Percentiles rank a stretch among this genome's conserved stretches.
Evolutionary conservation across 2,797 vertebrate genomes (phyloP).

Genomic region (Pseudochirops cupreus): DNA sequence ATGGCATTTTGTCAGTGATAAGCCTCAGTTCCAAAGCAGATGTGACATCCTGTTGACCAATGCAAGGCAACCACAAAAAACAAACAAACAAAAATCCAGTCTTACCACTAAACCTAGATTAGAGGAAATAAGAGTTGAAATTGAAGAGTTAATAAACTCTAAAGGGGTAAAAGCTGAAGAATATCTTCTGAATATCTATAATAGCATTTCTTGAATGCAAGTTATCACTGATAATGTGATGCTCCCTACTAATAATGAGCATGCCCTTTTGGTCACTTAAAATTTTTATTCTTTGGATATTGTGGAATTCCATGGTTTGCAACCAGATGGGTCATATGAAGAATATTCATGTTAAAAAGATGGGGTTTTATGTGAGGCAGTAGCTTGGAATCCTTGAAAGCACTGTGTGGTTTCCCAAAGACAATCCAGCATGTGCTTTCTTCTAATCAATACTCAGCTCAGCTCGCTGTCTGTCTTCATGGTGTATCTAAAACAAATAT

Average conservation of each 20-base stretch:
- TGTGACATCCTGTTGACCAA: neutral
- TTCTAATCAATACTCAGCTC: neutral
- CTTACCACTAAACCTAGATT: neutral
- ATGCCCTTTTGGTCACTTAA: neutral
- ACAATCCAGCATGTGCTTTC: neutral
- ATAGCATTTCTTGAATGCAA: neutral
- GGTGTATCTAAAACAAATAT: neutral
- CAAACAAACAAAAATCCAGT: too few relatives aligned
- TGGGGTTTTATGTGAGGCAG: neutral
- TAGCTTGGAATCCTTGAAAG: neutral
- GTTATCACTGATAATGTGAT: neutral
- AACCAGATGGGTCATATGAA: neutral
- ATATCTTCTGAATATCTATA: neutral
- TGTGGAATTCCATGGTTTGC: neutral
- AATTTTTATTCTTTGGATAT: neutral
- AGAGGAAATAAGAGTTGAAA: neutral
- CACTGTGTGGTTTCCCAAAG: neutral
- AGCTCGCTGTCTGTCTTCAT: neutral
- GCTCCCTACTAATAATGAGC: neutral
- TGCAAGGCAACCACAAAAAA: neutral
- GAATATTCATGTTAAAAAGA: neutral
- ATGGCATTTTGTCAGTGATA: neutral
- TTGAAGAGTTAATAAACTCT: neutral
- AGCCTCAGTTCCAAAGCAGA: neutral
- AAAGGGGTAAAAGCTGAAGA: neutral